A percentile compares a stretch with the other conserved stretches of the same genome.
phyloP scores from a whole-genome alignment of 2,888 invertebrate genomes.

The Epicampocera succincta region DNA sequence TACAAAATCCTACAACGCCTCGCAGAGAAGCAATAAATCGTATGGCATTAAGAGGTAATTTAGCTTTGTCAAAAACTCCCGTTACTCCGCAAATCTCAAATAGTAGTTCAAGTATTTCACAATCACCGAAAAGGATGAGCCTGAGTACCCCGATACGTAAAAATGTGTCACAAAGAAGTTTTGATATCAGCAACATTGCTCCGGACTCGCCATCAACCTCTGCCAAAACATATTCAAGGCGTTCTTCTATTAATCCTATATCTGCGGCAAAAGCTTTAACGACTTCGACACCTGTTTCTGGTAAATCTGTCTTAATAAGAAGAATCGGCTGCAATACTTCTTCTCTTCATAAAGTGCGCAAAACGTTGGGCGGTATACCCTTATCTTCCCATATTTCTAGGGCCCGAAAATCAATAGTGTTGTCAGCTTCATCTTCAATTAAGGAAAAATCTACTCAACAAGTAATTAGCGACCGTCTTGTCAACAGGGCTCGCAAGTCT shows the following conservation, averaged over 20 bases:
- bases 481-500: constrained; percentile 63
- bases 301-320: not conserved
- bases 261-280: constrained; percentile 30
- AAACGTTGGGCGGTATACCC: constrained; percentile 58
- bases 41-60: constrained; percentile 50
- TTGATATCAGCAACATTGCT: constrained; percentile 36
- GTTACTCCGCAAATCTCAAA: constrained; percentile 48
- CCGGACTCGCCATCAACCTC: constrained; percentile 62
- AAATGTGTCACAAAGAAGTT: constrained; percentile 12
- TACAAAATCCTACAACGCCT: constrained; percentile 12
- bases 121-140: constrained; percentile 65
- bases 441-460: constrained; percentile 62
- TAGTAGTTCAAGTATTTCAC: constrained; percentile 22
- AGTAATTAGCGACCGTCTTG: constrained; percentile 54
- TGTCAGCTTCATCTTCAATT: constrained; percentile 38
- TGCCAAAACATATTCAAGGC: constrained; percentile 46
- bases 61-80: constrained; percentile 41
- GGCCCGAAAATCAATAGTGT: constrained; percentile 71
- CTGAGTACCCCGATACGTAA: constrained; percentile 72
- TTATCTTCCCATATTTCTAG: constrained; percentile 71
- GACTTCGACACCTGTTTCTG: constrained; percentile 55
- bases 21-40: constrained; percentile 48
- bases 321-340: constrained; percentile 59
- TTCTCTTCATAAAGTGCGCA: constrained; percentile 65
- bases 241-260: constrained; percentile 52